These are phyloP conservation scores for Baccha elongata DNA, from an alignment of 2,888 invertebrate species.

Conservation along the genomic window DNA sequence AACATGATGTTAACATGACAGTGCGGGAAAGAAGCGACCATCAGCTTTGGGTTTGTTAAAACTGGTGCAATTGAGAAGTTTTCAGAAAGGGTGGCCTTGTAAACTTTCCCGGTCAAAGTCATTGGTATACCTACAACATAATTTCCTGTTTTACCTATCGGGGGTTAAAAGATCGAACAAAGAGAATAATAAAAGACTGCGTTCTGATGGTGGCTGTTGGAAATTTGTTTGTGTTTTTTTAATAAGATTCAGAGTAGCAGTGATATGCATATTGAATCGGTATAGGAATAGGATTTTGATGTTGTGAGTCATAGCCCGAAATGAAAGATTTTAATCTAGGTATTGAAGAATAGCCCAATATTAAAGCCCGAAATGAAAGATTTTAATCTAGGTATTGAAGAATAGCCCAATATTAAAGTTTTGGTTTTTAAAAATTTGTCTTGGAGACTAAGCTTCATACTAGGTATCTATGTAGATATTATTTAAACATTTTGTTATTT, in stretches of 20 bases:
- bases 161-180: neutral
- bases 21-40: constrained; percentile 57
- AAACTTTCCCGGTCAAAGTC: constrained; percentile 19
- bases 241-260: constrained; percentile 32
- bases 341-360: too few species aligned
- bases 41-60: constrained; percentile 43
- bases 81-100: neutral
- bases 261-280: constrained; percentile 15
- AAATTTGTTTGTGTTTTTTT: constrained; percentile 11
- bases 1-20: constrained; percentile 64
- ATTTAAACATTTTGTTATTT: too few species aligned
- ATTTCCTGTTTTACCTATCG: neutral
- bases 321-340: too few species aligned
- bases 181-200: neutral
- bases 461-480: too few species aligned
- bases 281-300: constrained; percentile 1
- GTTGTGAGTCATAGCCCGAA: constrained; percentile 44
- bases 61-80: constrained; percentile 40
- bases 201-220: constrained; percentile 10
- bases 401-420: too few species aligned
- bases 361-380: too few species aligned
- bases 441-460: too few species aligned
- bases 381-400: too few species aligned
- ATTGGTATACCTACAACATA: constrained; percentile 5
- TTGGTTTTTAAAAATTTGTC: too few species aligned